Conservation (phyloP, 1,140 invertebrate genomes). For the Centruroides vittatus region DNA sequence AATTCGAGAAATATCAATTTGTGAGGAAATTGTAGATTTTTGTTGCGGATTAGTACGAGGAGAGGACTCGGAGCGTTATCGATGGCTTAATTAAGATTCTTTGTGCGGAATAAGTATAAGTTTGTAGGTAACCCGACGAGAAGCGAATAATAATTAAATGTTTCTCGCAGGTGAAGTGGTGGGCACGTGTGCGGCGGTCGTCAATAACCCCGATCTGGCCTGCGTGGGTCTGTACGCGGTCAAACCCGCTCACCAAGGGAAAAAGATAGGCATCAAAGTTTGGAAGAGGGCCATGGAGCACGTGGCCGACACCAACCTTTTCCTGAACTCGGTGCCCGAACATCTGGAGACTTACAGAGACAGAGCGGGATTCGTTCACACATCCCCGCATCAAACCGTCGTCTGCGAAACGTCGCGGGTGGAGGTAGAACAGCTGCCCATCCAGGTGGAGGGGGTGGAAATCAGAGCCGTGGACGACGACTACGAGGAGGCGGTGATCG, state of each 20-base stretch:
- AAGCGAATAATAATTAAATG: background rate
- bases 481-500: background rate
- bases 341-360: conserved; percentile 19
- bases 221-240: conserved; percentile 22
- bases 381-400: conserved; percentile 2
- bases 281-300: conserved; percentile 18
- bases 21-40: too few relatives aligned
- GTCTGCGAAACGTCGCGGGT: conserved; percentile 1
- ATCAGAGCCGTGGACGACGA: background rate
- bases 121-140: background rate
- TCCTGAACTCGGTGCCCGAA: conserved; percentile 19
- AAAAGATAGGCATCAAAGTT: conserved; percentile 15
- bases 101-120: background rate
- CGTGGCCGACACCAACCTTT: conserved; percentile 15
- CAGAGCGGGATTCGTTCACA: conserved; percentile 14
- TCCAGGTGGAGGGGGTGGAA: conserved; percentile 2
- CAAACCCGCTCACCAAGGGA: conserved; percentile 9
- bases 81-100: too few relatives aligned
- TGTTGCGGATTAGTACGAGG: too few relatives aligned
- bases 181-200: conserved; percentile 17
- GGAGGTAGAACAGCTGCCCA: background rate
- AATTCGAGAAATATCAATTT: too few relatives aligned
- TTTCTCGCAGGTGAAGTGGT: conserved; percentile 14
- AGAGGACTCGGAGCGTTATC: too few relatives aligned
- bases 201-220: conserved; percentile 8